Evolutionary conservation across 2,113 vertebrate genomes (phyloP), one percentile per base, ranked within the genome.

Genomic region (Microcebus tavaratra): DNA sequence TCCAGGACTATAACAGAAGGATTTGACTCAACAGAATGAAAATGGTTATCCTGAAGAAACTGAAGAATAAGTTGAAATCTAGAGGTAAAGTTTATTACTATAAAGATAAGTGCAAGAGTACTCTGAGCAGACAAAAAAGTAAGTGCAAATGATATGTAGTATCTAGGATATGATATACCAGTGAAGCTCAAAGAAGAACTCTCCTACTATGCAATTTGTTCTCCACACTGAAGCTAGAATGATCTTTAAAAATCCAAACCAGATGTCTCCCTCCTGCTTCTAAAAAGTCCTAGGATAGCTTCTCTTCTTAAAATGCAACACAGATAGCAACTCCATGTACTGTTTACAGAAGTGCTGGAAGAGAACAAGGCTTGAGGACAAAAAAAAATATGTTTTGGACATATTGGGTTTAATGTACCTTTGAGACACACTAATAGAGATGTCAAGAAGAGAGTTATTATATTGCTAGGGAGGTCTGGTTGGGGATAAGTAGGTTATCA

Each of bases 321-420:
- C 61, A 95, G 39, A 55, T 86, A n/a, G 31, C 34, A 73, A 76
- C 75, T 81, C 67, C 11, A 48, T 82, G 63, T 48, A 20, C 63
- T 88, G 17, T 61, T 91, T 89, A 67, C 48, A 57, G 48, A 65
- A 76, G 14, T 6, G 39, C 15, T 72, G 20, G n/a, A 57, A 80
- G 50, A 96, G 15, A 34, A 67, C 1, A 67, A 48, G 31, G 34
- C 88, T 86, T 87, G 61, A 14, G 53, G 34, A 82, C 36, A 61
- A 93, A 25, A 59, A 95, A 82, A 87, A n/a, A 55, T 81, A 61
- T 17, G 25, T 76, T 92, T 96, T 89, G 27, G 50, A 72, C 6
- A 67, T 80, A 73, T 39, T 53, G 39, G 12, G 31, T 89, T 75
- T 70, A 53, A 50, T 42, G 8, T 48, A 14, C 34, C 21, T 89